Evolutionary conservation across 2,888 invertebrate genomes (phyloP).

Genomic region (Nymphalis urticae): DNA sequence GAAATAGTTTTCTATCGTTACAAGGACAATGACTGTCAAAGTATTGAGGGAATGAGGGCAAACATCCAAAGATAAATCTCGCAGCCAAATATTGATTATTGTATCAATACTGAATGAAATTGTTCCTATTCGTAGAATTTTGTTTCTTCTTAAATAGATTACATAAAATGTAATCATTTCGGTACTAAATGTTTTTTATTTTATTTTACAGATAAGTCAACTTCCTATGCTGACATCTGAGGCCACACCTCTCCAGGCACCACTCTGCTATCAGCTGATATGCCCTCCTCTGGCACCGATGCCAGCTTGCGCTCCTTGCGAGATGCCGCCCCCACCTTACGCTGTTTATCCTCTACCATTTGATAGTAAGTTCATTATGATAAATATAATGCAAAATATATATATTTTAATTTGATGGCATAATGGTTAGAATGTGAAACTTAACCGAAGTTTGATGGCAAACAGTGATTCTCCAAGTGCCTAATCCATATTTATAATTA

Average conservation of each 20-base stretch:
- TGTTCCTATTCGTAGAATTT: too few species aligned
- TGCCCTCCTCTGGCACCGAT: constrained; percentile 69
- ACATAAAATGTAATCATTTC: too few species aligned
- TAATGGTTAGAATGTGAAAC: not conserved
- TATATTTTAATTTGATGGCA: not conserved
- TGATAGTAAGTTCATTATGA: constrained; percentile 58
- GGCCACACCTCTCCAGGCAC: constrained; percentile 66
- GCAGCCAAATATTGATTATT: constrained; percentile 19
- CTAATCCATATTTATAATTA: too few species aligned
- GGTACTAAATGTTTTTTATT: not conserved
- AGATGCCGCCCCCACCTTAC: constrained; percentile 70
- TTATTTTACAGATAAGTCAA: constrained; percentile 67
- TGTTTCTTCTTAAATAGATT: too few species aligned
- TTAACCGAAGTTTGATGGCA: too few species aligned
- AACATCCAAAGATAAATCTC: constrained; percentile 15
- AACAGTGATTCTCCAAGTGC: too few species aligned
- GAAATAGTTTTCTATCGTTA: too few species aligned
- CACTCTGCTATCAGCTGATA: constrained; percentile 73
- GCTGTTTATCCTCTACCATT: constrained; percentile 71
- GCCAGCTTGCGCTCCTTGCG: constrained; percentile 70
- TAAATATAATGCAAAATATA: constrained; percentile 17
- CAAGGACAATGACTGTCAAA: too few species aligned
- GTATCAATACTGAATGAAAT: not conserved
- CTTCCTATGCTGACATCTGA: constrained; percentile 68
- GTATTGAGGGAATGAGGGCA: constrained; percentile 5